Evolutionary conservation across 2,113 vertebrate genomes (phyloP).

Genomic region (Nematolebias whitei): DNA sequence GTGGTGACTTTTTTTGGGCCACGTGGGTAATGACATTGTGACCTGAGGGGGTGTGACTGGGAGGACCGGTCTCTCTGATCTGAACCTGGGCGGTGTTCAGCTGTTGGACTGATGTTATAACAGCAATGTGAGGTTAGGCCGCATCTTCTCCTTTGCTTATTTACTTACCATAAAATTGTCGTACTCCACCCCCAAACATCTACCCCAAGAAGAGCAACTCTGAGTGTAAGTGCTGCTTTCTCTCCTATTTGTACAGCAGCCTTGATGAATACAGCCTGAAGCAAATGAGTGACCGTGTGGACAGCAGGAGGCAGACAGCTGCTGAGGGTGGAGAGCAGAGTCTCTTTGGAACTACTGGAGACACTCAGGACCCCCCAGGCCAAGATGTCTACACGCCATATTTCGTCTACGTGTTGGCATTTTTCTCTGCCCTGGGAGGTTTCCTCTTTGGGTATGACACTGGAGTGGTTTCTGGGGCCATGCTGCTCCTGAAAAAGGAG

Average conservation of each 20-base stretch:
- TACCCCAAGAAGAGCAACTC: too few species aligned
- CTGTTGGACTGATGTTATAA: too few species aligned
- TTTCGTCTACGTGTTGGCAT: slow-evolving; percentile 81
- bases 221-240: neutral
- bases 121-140: too few species aligned
- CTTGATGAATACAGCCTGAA: slow-evolving; percentile 80
- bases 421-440: slow-evolving; percentile 92
- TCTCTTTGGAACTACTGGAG: slow-evolving; percentile 68
- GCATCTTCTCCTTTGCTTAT: too few species aligned
- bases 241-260: slow-evolving; percentile 81
- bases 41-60: too few species aligned
- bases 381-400: slow-evolving; percentile 72
- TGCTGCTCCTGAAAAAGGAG: slow-evolving; percentile 92
- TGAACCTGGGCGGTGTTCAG: too few species aligned
- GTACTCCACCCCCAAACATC: too few species aligned
- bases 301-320: slow-evolving; percentile 75
- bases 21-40: too few species aligned
- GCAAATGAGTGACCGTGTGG: slow-evolving; percentile 81
- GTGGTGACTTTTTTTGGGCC: too few species aligned
- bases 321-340: slow-evolving; percentile 82
- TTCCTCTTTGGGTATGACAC: slow-evolving; percentile 98
- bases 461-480: slow-evolving; percentile 94
- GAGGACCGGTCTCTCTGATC: too few species aligned
- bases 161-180: too few species aligned
- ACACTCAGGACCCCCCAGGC: slow-evolving; percentile 74